Evolutionary conservation across 1,140 invertebrate species (phyloP), one percentile per base, ranked within the genome.

Genomic region (Apolygus lucorum): DNA sequence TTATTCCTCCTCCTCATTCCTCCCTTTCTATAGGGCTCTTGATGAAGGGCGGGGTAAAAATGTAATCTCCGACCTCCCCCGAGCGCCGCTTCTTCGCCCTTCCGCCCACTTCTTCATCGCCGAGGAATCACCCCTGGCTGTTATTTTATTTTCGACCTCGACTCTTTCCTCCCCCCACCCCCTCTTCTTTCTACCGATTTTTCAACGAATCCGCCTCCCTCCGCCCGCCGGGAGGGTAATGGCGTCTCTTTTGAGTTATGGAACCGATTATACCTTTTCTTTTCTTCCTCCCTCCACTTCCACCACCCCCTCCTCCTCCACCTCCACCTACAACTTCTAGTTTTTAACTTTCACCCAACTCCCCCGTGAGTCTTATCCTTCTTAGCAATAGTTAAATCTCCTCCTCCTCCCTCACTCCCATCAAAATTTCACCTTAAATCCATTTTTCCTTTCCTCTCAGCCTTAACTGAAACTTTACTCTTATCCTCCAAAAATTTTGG

Each of bases 51-150:
- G 28, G 52, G 63, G 64, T 42, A 68, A 68, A 67, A 67, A 68
- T 68, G 42, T 68, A 68, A 68, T 68, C 67, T 68, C 29, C 67
- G 42, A 42, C 66, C 67, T n/a, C 26, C 25, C 63, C 2, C 28
- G 2, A 4, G 2, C 8, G 8, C 14, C 27, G 17, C 27, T 65
- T 65, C 27, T 22, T 28, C 63, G 13, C 63, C 27, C 22, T 65
- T 65, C 28, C 25, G 17, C 25, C 63, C 63, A 27, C 63, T 21
- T 21, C 59, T 8, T 65, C 27, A 25, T 28, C 17, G 11, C 34
- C 65, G 28, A 24, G 34, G 27, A 28, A 2, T 2, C 65, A n/a
- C 65, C 29, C 28, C 22, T 22, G 8, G 22, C 54, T 24, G 4
- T 22, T 67, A 34, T 34, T 67, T 67, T 67, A 34, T 42, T 34